Percentiles rank a stretch among this genome's conserved stretches.
These are phyloP conservation scores for Eupeodes luniger DNA, from an alignment of 2,888 invertebrate genomes.

Conservation along the genomic window DNA sequence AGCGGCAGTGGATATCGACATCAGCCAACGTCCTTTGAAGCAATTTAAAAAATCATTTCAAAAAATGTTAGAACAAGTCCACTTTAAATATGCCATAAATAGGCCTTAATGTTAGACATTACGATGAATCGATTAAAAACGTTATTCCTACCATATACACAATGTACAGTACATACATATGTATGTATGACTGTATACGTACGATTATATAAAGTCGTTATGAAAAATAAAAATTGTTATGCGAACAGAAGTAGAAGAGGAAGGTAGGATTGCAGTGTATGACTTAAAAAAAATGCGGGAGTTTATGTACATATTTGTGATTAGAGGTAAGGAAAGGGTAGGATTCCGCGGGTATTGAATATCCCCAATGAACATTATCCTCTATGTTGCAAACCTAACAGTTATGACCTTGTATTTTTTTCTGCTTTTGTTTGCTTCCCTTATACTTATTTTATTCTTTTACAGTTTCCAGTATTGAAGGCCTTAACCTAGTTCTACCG, in stretches of 20 bases:
- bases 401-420: conserved; percentile 47
- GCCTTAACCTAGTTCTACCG: conserved; percentile 88
- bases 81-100: conserved; percentile 20
- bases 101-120: conserved; percentile 42
- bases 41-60: conserved; percentile 57
- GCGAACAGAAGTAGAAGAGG: conserved; percentile 19
- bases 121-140: conserved; percentile 43
- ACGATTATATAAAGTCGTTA: not conserved
- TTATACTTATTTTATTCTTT: conserved; percentile 40
- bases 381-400: conserved; percentile 9
- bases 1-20: conserved; percentile 18
- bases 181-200: no score
- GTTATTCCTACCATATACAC: not conserved
- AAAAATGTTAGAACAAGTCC: conserved; percentile 28
- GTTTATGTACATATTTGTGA: not conserved
- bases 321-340: not conserved
- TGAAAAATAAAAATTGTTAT: conserved; percentile 44
- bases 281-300: conserved; percentile 12
- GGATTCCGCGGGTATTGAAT: conserved; percentile 37
- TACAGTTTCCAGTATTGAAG: conserved; percentile 88
- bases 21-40: conserved; percentile 16
- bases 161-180: no score
- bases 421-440: conserved; percentile 17
- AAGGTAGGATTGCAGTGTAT: not conserved
- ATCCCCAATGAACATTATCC: conserved; percentile 20